Percentiles rank a stretch among this genome's conserved stretches.
These are phyloP conservation scores for Drosophila peninsularis DNA, from an alignment of 2,888 invertebrate genomes.

Conservation along the genomic window DNA sequence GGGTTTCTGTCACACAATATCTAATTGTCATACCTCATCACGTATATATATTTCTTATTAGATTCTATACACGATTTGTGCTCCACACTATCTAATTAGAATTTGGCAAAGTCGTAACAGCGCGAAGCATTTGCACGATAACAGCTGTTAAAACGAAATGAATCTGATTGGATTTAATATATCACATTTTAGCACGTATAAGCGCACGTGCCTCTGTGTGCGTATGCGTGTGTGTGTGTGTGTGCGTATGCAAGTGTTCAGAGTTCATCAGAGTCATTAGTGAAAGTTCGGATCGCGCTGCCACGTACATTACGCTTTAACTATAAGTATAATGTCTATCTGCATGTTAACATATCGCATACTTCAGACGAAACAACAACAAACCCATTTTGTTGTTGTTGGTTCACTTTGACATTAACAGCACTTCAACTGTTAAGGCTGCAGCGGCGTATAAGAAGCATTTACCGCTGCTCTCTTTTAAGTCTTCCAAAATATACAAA, in stretches of 20 bases:
- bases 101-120: background rate
- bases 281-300: constrained; percentile 71
- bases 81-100: background rate
- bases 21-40: background rate
- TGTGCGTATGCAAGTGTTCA: constrained; percentile 33
- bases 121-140: background rate
- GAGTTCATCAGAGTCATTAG: constrained; percentile 81
- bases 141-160: background rate
- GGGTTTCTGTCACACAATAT: background rate
- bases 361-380: constrained; percentile 3
- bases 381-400: constrained; percentile 6
- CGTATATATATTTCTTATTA: background rate
- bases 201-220: constrained; percentile 42
- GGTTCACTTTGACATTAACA: constrained; percentile 33
- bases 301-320: constrained; percentile 69
- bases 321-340: constrained; percentile 35
- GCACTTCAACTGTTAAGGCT: constrained; percentile 19
- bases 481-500: constrained; percentile 32
- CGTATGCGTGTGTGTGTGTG: constrained; percentile 13
- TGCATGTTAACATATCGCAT: constrained; percentile 24
- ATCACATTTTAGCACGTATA: constrained; percentile 51
- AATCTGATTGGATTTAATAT: constrained; percentile 28
- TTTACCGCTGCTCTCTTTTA: constrained; percentile 23
- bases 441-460: constrained; percentile 25
- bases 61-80: background rate